Evolutionary conservation across 2,888 invertebrate genomes (phyloP).

Genomic region (Phaedon cochleariae): DNA sequence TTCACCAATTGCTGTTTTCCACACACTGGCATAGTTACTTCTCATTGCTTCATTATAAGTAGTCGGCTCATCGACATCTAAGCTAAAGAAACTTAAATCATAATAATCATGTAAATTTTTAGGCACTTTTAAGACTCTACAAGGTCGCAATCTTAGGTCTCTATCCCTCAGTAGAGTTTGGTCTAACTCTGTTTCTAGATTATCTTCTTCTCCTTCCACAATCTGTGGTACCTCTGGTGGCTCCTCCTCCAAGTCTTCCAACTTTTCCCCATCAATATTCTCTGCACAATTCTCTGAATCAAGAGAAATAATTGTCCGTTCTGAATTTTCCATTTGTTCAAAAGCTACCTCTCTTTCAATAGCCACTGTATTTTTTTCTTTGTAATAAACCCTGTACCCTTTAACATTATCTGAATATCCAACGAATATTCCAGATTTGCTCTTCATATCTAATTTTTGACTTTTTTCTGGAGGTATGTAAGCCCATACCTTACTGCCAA

Average conservation of each 20-base stretch:
- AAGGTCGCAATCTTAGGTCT: neutral
- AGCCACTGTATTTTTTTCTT: neutral
- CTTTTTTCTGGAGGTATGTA: slow-evolving; percentile 53
- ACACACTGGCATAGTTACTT: neutral
- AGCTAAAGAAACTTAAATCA: neutral
- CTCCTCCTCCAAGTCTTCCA: slow-evolving; percentile 50
- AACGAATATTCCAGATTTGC: slow-evolving; percentile 49
- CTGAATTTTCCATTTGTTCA: too few relatives aligned
- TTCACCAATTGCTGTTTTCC: neutral
- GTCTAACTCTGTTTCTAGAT: slow-evolving; percentile 1
- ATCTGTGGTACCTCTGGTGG: neutral
- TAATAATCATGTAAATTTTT: neutral
- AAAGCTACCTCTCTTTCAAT: neutral
- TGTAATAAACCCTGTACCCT: slow-evolving; percentile 23
- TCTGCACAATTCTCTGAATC: too few relatives aligned
- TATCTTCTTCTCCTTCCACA: slow-evolving; percentile 26
- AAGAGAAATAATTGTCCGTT: too few relatives aligned
- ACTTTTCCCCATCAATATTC: neutral
- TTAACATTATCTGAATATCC: slow-evolving; percentile 52
- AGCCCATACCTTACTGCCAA: slow-evolving; percentile 2
- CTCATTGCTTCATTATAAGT: slow-evolving; percentile 11
- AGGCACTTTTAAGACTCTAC: neutral
- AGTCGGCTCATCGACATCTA: slow-evolving; percentile 15
- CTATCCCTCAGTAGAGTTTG: neutral
- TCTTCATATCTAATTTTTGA: slow-evolving; percentile 52